These are phyloP conservation scores for Xiphias gladius DNA, from an alignment of 2,113 vertebrate species.

Conservation along the genomic window DNA sequence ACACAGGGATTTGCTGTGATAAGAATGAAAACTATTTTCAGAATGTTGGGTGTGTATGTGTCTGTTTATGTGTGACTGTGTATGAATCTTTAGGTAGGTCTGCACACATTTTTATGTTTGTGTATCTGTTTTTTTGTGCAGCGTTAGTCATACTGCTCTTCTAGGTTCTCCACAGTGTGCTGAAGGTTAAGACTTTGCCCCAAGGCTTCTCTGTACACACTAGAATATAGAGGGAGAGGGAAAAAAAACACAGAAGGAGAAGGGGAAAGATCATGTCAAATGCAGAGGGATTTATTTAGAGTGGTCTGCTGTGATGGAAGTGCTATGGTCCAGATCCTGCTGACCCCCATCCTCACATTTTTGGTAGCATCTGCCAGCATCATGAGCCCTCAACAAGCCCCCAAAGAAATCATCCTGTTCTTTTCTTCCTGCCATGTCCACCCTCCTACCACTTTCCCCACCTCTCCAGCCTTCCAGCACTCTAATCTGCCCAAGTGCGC, in stretches of 20 bases:
- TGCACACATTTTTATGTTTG: slow-evolving; percentile 7
- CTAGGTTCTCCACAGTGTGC: slow-evolving; percentile 51
- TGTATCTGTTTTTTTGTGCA: slow-evolving; percentile 35
- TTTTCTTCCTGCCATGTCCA: slow-evolving; percentile 33
- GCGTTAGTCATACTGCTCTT: slow-evolving; percentile 59
- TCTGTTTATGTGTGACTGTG: neutral
- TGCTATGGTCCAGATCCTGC: slow-evolving; percentile 35
- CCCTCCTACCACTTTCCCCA: slow-evolving; percentile 52
- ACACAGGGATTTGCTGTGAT: slow-evolving; percentile 75
- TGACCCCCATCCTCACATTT: slow-evolving; percentile 50
- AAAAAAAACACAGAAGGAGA: slow-evolving; percentile 14
- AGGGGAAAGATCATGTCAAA: slow-evolving; percentile 57
- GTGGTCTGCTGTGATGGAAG: slow-evolving; percentile 44
- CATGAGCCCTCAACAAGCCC: slow-evolving; percentile 24
- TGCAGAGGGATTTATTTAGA: slow-evolving; percentile 53
- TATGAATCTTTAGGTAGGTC: slow-evolving; percentile 36
- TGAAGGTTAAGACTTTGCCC: slow-evolving; percentile 70
- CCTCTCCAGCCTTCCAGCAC: slow-evolving; percentile 58
- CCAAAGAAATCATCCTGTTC: slow-evolving; percentile 26
- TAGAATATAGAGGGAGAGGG: slow-evolving; percentile 50
- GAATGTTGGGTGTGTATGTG: slow-evolving; percentile 4
- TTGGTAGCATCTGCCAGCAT: slow-evolving; percentile 47
- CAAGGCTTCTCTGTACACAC: slow-evolving; percentile 54
- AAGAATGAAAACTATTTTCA: slow-evolving; percentile 70
- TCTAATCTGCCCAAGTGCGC: slow-evolving; percentile 62